phyloP scores from a whole-genome alignment of 2,113 vertebrate species.

The Cisticola juncidis region DNA sequence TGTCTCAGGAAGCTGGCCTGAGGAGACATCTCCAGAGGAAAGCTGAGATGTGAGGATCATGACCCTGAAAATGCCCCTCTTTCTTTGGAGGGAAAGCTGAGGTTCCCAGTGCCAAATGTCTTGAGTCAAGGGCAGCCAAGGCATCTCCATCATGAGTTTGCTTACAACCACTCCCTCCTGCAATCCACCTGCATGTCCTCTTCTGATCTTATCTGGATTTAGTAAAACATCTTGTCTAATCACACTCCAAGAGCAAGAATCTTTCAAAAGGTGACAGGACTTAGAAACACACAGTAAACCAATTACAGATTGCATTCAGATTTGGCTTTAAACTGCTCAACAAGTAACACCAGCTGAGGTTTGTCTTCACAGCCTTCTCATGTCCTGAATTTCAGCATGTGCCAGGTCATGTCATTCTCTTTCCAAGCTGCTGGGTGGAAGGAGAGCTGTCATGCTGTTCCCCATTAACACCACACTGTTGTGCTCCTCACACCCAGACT shows the following conservation, averaged over 20 bases:
- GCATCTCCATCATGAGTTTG: not conserved
- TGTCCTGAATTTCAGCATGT: not conserved
- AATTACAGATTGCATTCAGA: not conserved
- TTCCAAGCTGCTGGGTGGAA: not conserved
- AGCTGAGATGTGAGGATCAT: not conserved
- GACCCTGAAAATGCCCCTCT: not conserved
- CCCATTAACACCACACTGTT: not conserved
- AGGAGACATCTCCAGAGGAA: not conserved
- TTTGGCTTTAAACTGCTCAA: not conserved
- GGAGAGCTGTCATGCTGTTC: not conserved
- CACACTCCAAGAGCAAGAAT: not conserved
- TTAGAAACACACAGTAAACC: not conserved
- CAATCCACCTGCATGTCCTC: not conserved
- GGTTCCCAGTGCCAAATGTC: not conserved
- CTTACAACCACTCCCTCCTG: not conserved
- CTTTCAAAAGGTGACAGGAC: not conserved
- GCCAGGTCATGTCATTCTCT: not conserved
- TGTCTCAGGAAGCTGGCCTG: not conserved
- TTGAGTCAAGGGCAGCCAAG: not conserved
- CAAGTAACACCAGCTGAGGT: slow-evolving; percentile 3
- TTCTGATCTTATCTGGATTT: not conserved
- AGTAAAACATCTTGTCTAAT: not conserved
- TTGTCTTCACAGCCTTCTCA: not conserved
- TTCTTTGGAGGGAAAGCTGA: not conserved
- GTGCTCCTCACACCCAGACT: not conserved